A percentile compares a stretch with the other conserved stretches of the same genome.
phyloP scores from a whole-genome alignment of 30 jellyfish, hydroid and myxozoan genomes.

The Cassiopea xamachana region DNA sequence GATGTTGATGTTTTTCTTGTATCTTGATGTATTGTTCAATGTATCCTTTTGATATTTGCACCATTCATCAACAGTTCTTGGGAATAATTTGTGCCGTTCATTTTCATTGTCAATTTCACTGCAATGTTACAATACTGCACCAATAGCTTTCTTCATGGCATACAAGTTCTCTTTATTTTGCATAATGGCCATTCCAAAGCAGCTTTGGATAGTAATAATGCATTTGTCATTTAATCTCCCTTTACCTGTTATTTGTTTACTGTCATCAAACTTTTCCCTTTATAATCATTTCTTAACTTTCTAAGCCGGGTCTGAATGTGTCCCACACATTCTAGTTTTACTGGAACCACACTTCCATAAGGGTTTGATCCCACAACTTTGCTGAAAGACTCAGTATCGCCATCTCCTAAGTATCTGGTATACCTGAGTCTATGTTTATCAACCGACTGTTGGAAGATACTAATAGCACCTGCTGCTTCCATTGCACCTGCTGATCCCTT shows the following conservation, averaged over 20 bases:
- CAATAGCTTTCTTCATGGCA: neutral
- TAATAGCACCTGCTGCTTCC: slow-evolving; percentile 52
- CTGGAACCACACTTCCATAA: neutral
- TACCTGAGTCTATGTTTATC: slow-evolving; percentile 25
- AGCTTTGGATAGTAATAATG: neutral
- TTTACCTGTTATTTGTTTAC: neutral
- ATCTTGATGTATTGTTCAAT: neutral
- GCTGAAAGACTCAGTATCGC: slow-evolving; percentile 19
- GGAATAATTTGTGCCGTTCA: neutral
- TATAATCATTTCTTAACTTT: neutral
- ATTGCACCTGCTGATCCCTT: slow-evolving; percentile 53
- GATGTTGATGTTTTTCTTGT: neutral
- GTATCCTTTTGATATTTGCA: neutral
- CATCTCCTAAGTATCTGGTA: slow-evolving; percentile 63
- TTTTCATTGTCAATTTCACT: neutral
- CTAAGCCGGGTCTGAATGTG: neutral
- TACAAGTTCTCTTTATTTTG: neutral
- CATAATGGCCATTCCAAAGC: neutral
- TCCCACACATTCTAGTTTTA: neutral
- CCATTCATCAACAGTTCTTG: neutral
- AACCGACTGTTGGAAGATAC: slow-evolving; percentile 36
- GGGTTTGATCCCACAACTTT: neutral
- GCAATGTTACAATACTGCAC: neutral
- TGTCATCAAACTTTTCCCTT: neutral
- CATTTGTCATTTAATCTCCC: neutral